A percentile compares a stretch with the other conserved stretches of the same genome.
Conservation (phyloP, 2,113 vertebrate genomes). For the Lepidothrix coronata region DNA sequence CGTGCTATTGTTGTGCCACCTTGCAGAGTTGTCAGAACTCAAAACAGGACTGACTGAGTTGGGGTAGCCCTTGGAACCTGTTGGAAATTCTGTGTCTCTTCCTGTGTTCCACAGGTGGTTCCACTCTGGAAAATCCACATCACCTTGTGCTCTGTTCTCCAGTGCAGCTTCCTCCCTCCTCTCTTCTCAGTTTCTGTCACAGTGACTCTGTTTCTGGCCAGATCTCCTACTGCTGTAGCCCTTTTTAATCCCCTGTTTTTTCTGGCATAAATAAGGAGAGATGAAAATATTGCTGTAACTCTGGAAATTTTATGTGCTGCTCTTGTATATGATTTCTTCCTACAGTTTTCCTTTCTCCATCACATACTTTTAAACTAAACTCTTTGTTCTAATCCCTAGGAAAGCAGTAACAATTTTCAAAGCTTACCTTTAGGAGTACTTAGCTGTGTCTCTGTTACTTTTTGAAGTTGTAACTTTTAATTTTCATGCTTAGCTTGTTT, state of each 20-base stretch:
- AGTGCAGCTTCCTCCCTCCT: not conserved
- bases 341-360: not conserved
- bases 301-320: not conserved
- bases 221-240: not conserved
- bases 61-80: not conserved
- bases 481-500: not conserved
- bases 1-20: not conserved
- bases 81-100: not conserved
- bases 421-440: not conserved
- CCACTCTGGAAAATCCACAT: fast-evolving
- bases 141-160: not conserved
- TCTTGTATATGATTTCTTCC: not conserved
- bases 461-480: not conserved
- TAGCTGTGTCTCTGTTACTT: not conserved
- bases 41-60: not conserved
- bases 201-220: not conserved
- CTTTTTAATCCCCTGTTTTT: not conserved
- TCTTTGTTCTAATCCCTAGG: not conserved
- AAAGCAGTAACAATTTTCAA: not conserved
- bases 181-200: not conserved
- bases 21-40: not conserved
- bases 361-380: not conserved
- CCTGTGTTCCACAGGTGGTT: not conserved
- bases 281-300: not conserved
- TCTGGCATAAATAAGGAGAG: not conserved